These are phyloP conservation scores for Heliocidaris tuberculata DNA, from an alignment of 35 echinoderm and acorn worm genomes.

Conservation along the genomic window DNA sequence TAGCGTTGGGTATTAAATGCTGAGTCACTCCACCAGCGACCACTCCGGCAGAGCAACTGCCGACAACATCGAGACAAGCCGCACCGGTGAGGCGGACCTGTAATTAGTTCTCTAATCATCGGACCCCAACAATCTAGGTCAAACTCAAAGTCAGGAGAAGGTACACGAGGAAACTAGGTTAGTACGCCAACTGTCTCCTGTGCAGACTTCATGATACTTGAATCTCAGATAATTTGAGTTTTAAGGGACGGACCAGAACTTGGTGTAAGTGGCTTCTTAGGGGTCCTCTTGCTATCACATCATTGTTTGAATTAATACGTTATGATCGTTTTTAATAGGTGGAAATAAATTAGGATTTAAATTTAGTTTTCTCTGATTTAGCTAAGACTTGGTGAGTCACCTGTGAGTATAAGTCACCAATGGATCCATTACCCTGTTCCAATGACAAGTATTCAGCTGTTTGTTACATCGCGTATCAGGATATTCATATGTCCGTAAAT, in stretches of 20 bases:
- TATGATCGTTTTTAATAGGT: neutral
- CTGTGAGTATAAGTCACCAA: neutral
- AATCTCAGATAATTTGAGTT: neutral
- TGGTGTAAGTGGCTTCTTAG: neutral
- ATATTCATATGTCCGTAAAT: conserved; percentile 10
- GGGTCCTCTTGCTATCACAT: neutral
- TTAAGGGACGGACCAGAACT: neutral
- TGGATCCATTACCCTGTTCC: neutral
- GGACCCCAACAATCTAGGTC: neutral
- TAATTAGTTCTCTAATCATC: neutral
- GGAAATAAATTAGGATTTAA: neutral
- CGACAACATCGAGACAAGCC: neutral
- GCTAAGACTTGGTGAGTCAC: neutral
- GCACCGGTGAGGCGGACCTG: neutral
- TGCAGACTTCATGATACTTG: neutral
- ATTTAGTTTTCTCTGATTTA: neutral
- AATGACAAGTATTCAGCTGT: neutral
- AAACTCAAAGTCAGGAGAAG: neutral
- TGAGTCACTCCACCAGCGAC: neutral
- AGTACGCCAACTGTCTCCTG: neutral
- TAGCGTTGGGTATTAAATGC: neutral
- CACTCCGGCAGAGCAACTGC: neutral
- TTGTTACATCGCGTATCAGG: neutral
- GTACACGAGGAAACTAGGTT: neutral
- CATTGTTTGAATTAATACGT: neutral